Percentiles rank a stretch among this genome's conserved stretches.
Evolutionary conservation across 1,140 invertebrate genomes (phyloP).

Genomic region (Drosophila mojavensis): DNA sequence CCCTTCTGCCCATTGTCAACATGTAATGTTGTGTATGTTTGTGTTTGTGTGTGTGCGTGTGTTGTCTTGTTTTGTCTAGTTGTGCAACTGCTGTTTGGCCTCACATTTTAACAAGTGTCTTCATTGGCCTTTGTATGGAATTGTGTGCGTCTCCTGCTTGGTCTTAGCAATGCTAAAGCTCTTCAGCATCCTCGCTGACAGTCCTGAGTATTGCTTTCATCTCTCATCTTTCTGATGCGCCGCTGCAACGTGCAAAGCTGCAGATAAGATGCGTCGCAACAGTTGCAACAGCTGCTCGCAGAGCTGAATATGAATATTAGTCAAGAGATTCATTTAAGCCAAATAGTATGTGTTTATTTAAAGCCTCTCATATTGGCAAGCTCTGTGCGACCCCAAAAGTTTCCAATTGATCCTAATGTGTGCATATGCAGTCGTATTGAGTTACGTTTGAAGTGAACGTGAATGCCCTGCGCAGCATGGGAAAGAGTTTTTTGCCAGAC

Average conservation of each 20-base stretch:
- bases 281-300: conserved; percentile 13
- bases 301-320: conserved; percentile 23
- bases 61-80: conserved; percentile 46
- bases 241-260: conserved; percentile 62
- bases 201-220: conserved; percentile 1
- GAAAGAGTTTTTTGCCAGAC: not conserved
- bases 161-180: conserved; percentile 35
- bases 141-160: conserved; percentile 13
- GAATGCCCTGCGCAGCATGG: not conserved
- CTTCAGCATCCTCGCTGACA: conserved; percentile 27
- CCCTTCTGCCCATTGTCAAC: conserved; percentile 43
- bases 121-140: conserved; percentile 50
- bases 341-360: not conserved
- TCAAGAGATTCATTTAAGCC: not conserved
- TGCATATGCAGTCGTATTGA: not conserved
- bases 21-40: not conserved
- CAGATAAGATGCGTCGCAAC: conserved; percentile 64
- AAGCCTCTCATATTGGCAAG: conserved; percentile 5
- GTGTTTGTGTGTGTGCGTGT: conserved; percentile 7
- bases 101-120: conserved; percentile 59
- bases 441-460: not conserved
- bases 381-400: not conserved
- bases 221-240: conserved; percentile 7
- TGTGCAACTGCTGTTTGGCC: conserved; percentile 37
- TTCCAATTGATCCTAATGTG: not conserved